A percentile compares a stretch with the other conserved stretches of the same genome.
These are phyloP conservation scores for Alces alces DNA, from an alignment of 2,113 vertebrate species.

Conservation along the genomic window DNA sequence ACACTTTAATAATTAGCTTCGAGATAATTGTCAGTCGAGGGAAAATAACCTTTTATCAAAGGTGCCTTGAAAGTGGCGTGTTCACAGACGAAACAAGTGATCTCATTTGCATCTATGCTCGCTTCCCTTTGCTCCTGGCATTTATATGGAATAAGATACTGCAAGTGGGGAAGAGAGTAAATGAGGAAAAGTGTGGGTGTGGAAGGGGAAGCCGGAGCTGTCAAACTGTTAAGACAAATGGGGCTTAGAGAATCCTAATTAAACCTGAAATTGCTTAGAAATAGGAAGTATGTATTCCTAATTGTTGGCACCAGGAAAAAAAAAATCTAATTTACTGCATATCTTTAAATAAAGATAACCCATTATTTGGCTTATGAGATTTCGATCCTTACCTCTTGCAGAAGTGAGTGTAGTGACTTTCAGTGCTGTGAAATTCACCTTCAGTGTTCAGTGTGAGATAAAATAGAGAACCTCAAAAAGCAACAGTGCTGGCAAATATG, in stretches of 20 bases:
- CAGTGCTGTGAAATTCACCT: neutral
- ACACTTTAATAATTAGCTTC: constrained; percentile 56
- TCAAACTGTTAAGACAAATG: constrained; percentile 70
- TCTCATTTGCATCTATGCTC: neutral
- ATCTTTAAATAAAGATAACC: constrained; percentile 49
- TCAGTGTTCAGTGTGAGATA: fast-evolving
- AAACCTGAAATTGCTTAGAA: constrained; percentile 72
- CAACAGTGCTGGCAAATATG: neutral
- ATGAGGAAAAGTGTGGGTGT: constrained; percentile 51
- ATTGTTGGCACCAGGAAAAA: constrained; percentile 49
- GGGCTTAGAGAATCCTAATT: constrained; percentile 69
- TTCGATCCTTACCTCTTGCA: neutral
- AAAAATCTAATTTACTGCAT: constrained; percentile 38
- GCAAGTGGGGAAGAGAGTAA: neutral
- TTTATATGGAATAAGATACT: neutral
- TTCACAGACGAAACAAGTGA: neutral
- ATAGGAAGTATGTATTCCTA: constrained; percentile 64
- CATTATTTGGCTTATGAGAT: neutral
- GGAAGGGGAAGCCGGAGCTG: constrained; percentile 57
- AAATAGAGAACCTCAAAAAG: neutral
- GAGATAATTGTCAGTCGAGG: constrained; percentile 50
- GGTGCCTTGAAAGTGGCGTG: neutral
- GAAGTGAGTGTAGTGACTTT: neutral
- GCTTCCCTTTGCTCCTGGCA: neutral
- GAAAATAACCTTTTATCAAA: constrained; percentile 39